Percentiles rank a stretch among this genome's conserved stretches.
Evolutionary conservation across 1,140 invertebrate species (phyloP).

Genomic region (Teleopsis dalmanni): DNA sequence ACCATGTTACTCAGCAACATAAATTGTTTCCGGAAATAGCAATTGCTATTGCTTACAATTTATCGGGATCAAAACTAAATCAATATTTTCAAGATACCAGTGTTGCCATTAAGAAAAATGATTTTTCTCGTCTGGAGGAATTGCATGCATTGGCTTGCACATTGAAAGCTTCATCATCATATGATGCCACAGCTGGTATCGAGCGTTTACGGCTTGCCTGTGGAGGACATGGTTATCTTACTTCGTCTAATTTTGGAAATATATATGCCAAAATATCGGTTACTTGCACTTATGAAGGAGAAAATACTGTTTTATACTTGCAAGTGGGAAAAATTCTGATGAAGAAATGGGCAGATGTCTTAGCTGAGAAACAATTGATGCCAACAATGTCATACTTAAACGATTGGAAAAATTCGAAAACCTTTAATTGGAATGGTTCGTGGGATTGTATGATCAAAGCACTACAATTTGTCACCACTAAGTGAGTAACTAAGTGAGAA

Average conservation of each 20-base stretch:
- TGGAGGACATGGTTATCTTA: conserved; percentile 87
- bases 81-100: conserved; percentile 71
- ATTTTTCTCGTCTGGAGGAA: conserved; percentile 68
- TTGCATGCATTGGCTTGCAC: conserved; percentile 81
- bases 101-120: conserved; percentile 64
- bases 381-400: conserved; percentile 59
- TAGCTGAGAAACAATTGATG: conserved; percentile 45
- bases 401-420: conserved; percentile 21
- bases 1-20: conserved; percentile 85
- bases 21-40: conserved; percentile 76
- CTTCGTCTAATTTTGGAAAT: conserved; percentile 69
- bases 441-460: conserved; percentile 54
- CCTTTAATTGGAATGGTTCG: conserved; percentile 51
- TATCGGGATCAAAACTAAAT: conserved; percentile 64
- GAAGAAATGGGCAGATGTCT: conserved; percentile 58
- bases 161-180: conserved; percentile 74
- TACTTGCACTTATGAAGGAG: conserved; percentile 85
- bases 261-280: conserved; percentile 72
- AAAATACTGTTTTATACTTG: conserved; percentile 85
- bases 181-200: conserved; percentile 60
- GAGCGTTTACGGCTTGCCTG: conserved; percentile 74
- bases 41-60: conserved; percentile 62
- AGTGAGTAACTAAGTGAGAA: conserved; percentile 45
- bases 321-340: conserved; percentile 77
- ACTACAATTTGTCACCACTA: conserved; percentile 57